Percentiles rank a stretch among this genome's conserved stretches.
Evolutionary conservation across 2,797 vertebrate genomes (phyloP).

Genomic region (Phataginus tricuspis): DNA sequence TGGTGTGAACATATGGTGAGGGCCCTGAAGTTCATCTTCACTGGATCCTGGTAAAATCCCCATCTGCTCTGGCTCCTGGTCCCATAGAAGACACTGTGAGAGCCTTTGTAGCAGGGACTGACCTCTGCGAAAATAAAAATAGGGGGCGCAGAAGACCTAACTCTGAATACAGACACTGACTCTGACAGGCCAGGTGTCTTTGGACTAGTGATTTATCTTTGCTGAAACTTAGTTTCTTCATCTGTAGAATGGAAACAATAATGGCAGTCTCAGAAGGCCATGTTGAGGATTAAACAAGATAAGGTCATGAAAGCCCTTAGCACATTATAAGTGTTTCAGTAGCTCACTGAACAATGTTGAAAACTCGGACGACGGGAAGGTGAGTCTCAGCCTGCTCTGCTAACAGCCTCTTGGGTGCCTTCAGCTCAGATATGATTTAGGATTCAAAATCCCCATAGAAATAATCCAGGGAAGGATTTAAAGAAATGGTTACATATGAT

Average conservation of each 20-base stretch:
- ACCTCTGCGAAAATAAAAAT: neutral
- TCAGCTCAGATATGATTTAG: neutral
- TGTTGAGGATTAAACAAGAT: rapidly evolving
- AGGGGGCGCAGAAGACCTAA: neutral
- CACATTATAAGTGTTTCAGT: rapidly evolving
- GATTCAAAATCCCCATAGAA: neutral
- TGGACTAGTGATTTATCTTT: neutral
- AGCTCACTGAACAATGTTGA: neutral
- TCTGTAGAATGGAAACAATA: neutral
- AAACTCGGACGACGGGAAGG: neutral
- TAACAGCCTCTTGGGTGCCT: neutral
- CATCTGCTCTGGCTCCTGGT: neutral
- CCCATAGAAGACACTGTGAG: neutral
- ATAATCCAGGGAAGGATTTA: constrained; percentile 9
- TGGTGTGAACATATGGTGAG: rapidly evolving
- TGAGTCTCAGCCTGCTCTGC: neutral
- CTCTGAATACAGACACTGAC: neutral
- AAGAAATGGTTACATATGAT: constrained; percentile 12
- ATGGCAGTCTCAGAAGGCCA: neutral
- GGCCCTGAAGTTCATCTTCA: neutral
- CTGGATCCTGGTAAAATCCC: rapidly evolving
- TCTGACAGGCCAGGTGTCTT: neutral
- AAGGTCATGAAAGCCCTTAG: rapidly evolving
- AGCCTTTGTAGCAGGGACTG: no score
- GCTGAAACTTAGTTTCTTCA: neutral